Evolutionary conservation across 2,797 vertebrate genomes (phyloP), one percentile per base, ranked within the genome.

Genomic region (Peromyscus attwateri): DNA sequence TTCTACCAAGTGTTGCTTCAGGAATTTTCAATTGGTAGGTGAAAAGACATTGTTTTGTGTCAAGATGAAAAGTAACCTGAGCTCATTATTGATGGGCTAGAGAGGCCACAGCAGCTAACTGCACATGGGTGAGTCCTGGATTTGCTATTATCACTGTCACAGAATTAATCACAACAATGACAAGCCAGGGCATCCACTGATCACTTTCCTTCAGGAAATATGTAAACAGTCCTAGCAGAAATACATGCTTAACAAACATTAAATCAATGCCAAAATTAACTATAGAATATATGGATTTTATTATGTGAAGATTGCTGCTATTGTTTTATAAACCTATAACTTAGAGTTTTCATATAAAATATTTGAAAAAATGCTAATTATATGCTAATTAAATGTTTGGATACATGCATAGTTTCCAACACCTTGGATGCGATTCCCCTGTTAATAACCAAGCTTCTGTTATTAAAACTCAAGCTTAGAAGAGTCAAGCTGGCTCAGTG

Each of bases 21-120:
- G 92, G 84, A 60, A 55, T 87, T 96, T 71, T 71, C 60, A 62
- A 46, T 55, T 84, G 71, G n/a, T 62, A 89, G 0, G 29, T 93
- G 27, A n/a, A 96, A 62, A 96, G 49, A 8, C 62, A 88, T 49
- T 46, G 31, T 93, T 97, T 95, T 87, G 10, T 70, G 70, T 13
- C 27, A 76, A 66, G 10, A 40, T 76, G 52, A 93, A 84, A 84
- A 93, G 73, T 70, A 66, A 71, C 27, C 37, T 89, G 70, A 13
- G 80, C 52, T 46, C 11, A 57, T 34, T 94, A 66, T 11, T 60
- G 76, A 37, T 55, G 7, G 82, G 55, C 88, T 19, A 4, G 19
- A 29, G 17, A 57, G 34, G 6, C 57, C 79, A 73, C 0, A 17
- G 66, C 2, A 87, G 49, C 68, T 55, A 57, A 85, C 5, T 3